Evolutionary conservation across 2,113 vertebrate species (phyloP).

Genomic region (Perognathus longimembris): DNA sequence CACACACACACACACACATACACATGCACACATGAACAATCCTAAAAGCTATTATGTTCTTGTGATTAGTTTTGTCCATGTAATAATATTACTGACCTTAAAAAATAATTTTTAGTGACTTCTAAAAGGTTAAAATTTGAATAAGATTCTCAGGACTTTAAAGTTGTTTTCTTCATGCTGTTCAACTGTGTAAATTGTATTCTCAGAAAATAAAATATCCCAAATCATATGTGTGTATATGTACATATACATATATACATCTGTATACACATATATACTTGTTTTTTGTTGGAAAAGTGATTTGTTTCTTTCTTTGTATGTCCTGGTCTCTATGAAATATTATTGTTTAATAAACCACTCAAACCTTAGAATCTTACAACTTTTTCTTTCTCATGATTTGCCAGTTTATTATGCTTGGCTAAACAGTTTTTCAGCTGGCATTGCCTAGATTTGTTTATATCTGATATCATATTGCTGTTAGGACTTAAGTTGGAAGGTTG

Average conservation of each 20-base stretch:
- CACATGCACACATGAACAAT: not conserved
- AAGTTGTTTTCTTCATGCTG: slow-evolving; percentile 43
- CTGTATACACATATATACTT: not conserved
- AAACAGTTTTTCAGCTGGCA: not conserved
- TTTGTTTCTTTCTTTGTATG: not conserved
- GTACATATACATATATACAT: too few species aligned
- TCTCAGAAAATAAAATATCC: slow-evolving; percentile 82
- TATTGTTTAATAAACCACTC: not conserved
- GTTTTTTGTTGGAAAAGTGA: slow-evolving; percentile 36
- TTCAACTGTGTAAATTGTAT: slow-evolving; percentile 77
- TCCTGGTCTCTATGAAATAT: not conserved
- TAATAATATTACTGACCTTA: slow-evolving; percentile 54
- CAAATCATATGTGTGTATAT: not conserved
- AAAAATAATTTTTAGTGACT: slow-evolving; percentile 47
- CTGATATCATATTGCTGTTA: too few species aligned
- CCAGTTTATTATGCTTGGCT: not conserved
- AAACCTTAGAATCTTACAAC: not conserved
- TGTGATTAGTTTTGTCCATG: slow-evolving; percentile 49
- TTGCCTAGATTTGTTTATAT: not conserved
- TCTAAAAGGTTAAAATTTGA: slow-evolving; percentile 58
- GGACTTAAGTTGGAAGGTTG: not conserved
- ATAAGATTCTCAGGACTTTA: slow-evolving; percentile 79
- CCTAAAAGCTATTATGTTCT: slow-evolving; percentile 16
- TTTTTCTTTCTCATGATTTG: not conserved
- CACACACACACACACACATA: too few species aligned